These are phyloP conservation scores for Psilopogon haemacephalus DNA, from an alignment of 2,113 vertebrate genomes.

Conservation along the genomic window DNA sequence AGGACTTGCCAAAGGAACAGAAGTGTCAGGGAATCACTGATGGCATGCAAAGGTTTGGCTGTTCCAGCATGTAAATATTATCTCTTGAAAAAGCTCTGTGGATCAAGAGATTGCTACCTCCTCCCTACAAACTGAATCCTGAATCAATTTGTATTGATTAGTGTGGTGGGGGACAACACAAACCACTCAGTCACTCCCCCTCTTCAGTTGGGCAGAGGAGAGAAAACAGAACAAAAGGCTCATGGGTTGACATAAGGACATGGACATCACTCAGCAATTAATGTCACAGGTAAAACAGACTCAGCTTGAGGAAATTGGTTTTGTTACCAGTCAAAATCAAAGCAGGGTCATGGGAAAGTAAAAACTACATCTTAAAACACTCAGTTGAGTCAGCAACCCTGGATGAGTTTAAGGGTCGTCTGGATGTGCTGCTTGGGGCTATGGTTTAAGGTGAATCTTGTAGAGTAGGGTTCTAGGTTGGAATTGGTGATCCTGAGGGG, in stretches of 20 bases:
- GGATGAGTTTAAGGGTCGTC: too few species aligned
- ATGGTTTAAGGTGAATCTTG: too few species aligned
- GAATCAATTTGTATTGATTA: background rate
- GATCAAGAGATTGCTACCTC: background rate
- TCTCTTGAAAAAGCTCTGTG: background rate
- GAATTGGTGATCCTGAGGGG: too few species aligned
- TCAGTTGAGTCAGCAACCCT: too few species aligned
- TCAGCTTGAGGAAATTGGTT: background rate
- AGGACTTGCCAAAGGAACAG: background rate
- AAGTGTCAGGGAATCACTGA: background rate
- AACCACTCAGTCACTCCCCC: fast-evolving
- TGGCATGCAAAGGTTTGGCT: background rate
- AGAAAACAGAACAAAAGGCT: background rate
- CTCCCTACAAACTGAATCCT: background rate
- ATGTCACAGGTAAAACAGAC: background rate
- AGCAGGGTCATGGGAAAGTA: background rate
- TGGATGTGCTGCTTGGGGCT: too few species aligned
- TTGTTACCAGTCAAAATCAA: background rate
- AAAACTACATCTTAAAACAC: background rate
- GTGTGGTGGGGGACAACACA: background rate
- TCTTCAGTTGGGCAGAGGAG: background rate
- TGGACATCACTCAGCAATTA: background rate
- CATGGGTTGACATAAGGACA: background rate
- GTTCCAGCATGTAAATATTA: background rate
- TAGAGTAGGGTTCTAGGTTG: too few species aligned